A percentile compares a stretch with the other conserved stretches of the same genome.
These are phyloP conservation scores for Premnoplex brunnescens DNA, from an alignment of 2,797 vertebrate species.

Conservation along the genomic window DNA sequence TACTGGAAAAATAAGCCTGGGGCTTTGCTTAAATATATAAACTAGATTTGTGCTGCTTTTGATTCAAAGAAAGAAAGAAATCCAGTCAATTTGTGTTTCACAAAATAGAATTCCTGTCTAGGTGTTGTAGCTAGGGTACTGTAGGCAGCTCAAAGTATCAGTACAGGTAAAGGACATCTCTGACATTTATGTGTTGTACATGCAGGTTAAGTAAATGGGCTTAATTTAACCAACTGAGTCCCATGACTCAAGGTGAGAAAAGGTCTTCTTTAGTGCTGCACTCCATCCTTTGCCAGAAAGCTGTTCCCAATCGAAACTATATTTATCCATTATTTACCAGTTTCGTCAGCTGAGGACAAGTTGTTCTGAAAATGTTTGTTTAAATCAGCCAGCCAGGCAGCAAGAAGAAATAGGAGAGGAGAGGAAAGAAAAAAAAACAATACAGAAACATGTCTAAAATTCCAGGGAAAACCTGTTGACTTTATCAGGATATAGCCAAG, in stretches of 20 bases:
- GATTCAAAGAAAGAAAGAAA: not conserved
- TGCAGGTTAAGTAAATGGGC: conserved; percentile 19
- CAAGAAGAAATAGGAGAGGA: not conserved
- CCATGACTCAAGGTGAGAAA: conserved; percentile 56
- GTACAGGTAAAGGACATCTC: not conserved
- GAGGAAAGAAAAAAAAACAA: not conserved
- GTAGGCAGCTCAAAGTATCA: not conserved
- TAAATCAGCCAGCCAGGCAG: conserved; percentile 26
- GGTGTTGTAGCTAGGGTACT: not conserved
- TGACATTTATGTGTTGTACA: not conserved
- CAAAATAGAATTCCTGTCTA: not conserved
- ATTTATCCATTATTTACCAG: conserved; percentile 60
- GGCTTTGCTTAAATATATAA: not conserved
- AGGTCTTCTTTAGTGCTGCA: not conserved
- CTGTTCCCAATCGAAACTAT: conserved; percentile 45
- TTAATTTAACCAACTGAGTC: conserved; percentile 2
- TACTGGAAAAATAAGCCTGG: not conserved
- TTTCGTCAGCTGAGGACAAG: conserved; percentile 40
- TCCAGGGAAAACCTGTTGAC: conserved; percentile 17
- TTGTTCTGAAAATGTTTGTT: conserved; percentile 50
- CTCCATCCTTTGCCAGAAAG: conserved; percentile 23
- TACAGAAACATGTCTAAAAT: not conserved
- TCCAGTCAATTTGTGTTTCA: not conserved
- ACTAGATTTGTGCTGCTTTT: not conserved
- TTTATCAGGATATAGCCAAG: not conserved